phyloP scores from a whole-genome alignment of 2,888 invertebrate genomes.

The Mycogona germanica region DNA sequence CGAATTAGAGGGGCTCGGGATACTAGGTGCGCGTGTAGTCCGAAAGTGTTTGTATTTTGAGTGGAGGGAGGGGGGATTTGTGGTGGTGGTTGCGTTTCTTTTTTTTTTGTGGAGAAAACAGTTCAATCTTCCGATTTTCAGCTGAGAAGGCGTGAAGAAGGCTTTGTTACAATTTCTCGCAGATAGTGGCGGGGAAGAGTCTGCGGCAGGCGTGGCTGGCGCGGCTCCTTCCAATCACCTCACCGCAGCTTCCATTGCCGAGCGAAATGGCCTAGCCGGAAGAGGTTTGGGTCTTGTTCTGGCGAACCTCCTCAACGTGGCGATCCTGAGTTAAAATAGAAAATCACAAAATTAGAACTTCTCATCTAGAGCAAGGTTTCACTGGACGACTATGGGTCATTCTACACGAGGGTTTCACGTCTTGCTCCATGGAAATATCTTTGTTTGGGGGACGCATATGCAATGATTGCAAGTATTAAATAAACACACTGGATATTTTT shows the following conservation, averaged over 20 bases:
- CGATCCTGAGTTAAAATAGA: conserved; percentile 53
- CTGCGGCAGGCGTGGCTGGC: too few species aligned
- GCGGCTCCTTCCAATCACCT: too few species aligned
- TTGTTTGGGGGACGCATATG: too few species aligned
- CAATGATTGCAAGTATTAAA: too few species aligned
- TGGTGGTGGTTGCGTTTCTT: too few species aligned
- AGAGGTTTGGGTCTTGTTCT: conserved; percentile 51
- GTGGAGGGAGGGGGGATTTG: too few species aligned
- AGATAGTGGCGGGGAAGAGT: neutral
- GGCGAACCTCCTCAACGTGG: conserved; percentile 79
- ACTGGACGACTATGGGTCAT: neutral
- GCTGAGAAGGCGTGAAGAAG: conserved; percentile 10
- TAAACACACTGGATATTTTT: too few species aligned
- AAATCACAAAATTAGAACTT: conserved; percentile 10
- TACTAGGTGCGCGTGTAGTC: too few species aligned
- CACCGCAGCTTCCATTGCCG: too few species aligned
- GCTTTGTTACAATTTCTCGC: neutral
- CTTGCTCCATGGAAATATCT: neutral
- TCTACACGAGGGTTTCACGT: neutral
- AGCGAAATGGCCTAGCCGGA: conserved; percentile 7
- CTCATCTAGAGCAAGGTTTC: neutral
- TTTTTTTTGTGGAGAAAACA: too few species aligned
- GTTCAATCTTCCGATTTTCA: neutral
- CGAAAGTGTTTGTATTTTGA: too few species aligned
- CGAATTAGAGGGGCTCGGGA: too few species aligned